These are phyloP conservation scores for Oreochromis niloticus DNA, from an alignment of 2,113 vertebrate species.

Conservation along the genomic window DNA sequence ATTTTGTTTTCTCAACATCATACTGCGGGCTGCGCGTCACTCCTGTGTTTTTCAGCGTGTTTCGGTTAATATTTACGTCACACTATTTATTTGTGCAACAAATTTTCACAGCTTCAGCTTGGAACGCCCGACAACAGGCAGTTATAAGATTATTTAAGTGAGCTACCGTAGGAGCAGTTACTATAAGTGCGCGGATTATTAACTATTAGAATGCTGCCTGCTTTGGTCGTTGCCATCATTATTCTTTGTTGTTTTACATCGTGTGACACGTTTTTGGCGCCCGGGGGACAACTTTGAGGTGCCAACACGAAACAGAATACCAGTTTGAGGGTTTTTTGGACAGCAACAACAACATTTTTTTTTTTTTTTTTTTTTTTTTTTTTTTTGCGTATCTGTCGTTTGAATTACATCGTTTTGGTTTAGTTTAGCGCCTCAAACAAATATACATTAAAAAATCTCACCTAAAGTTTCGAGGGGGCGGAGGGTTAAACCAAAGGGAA, in stretches of 20 bases:
- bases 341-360: not conserved
- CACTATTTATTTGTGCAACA: constrained; percentile 67
- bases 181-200: not conserved
- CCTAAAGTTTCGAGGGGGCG: not conserved
- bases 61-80: constrained; percentile 57
- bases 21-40: constrained; percentile 60
- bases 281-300: not conserved
- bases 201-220: not conserved
- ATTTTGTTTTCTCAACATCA: constrained; percentile 65
- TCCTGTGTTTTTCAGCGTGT: constrained; percentile 61
- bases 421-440: not conserved
- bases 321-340: not conserved
- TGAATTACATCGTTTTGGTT: not conserved
- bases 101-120: constrained; percentile 26
- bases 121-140: constrained; percentile 2
- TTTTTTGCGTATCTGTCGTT: not conserved
- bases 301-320: not conserved
- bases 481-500: not conserved
- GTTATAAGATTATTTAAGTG: not conserved
- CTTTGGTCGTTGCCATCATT: not conserved
- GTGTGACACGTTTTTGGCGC: not conserved
- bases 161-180: not conserved
- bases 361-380: too few species aligned
- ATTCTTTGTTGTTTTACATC: not conserved
- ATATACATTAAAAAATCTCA: not conserved